Evolutionary conservation across 2,797 vertebrate species (phyloP), one percentile per base, ranked within the genome.

Genomic region (Acanthurus leucopareius): DNA sequence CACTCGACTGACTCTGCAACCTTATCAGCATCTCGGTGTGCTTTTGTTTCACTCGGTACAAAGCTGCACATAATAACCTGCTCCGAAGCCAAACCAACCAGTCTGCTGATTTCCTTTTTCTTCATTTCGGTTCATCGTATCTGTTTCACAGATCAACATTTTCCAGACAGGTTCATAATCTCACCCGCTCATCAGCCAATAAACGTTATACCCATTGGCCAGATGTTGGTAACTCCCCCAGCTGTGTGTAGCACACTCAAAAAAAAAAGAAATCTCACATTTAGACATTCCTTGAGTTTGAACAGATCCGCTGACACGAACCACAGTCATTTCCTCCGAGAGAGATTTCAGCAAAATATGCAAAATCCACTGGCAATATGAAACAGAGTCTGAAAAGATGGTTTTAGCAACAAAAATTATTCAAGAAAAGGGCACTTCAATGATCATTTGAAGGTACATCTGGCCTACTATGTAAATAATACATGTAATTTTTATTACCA

Each of bases 221-320:
- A 79, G 66, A 88, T 81, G 79, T 75, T 75, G 61, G 70, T 63
- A 64, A 53, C 54, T 77, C 25, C 28, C 25, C 69, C 58, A 67
- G 64, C 45, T 74, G 64, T 71, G 63, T 80, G 49, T 8, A 57
- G 58, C 40, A 61, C 10, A 0, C 73, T 83, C 7, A 4, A 32
- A 35, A 35, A 35, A 35, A 35, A 59, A 10, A n/a, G n/a, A 73
- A 75, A 15, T 69, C 19, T 76, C 35, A 58, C 16, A 64, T 72
- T 74, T 11, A 82, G 75, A 70, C 66, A 76, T 81, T 84, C 70
- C 52, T 76, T 38, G 15, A 68, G 65, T 67, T 63, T 1, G 32
- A 22, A n/a, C n/a, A 0, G 58, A 58, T 75, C 65, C 58, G 16
- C 57, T 59, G 70, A 85, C 49, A 44, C 13, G 11, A 47, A 56